Percentiles rank a stretch among this genome's conserved stretches.
Evolutionary conservation across 2,797 vertebrate genomes (phyloP).

Genomic region (Megalops cyprinoides): DNA sequence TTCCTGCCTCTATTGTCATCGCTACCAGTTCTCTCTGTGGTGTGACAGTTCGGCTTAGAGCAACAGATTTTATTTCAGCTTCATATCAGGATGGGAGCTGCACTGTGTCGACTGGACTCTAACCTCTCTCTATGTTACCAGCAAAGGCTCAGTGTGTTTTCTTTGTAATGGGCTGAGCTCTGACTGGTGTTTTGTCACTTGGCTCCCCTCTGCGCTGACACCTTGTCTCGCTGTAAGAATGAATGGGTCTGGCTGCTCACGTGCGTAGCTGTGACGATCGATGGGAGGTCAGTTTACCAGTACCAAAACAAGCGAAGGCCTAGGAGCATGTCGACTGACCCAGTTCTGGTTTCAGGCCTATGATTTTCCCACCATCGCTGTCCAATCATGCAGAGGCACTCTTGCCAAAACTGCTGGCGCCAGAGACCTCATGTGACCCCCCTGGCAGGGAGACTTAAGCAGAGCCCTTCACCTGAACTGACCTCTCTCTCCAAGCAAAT

Average conservation of each 20-base stretch:
- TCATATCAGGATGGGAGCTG: not conserved
- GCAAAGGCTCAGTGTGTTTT: not conserved
- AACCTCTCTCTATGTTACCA: not conserved
- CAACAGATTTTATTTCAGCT: not conserved
- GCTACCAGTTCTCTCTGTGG: not conserved
- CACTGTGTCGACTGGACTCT: not conserved
- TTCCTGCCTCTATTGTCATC: not conserved
- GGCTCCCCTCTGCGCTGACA: slow-evolving; percentile 28
- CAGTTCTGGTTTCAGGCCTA: not conserved
- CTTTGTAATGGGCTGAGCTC: not conserved
- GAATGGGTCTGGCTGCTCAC: not conserved
- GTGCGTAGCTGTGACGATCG: not conserved
- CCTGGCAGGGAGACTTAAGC: slow-evolving; percentile 35
- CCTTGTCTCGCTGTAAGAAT: not conserved
- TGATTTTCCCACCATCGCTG: not conserved
- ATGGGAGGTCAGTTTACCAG: not conserved
- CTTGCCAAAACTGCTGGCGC: slow-evolving; percentile 30
- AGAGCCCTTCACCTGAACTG: slow-evolving; percentile 6
- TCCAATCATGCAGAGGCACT: slow-evolving; percentile 6
- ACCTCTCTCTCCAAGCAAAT: not conserved
- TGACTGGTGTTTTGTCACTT: too few species aligned
- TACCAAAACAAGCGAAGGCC: not conserved
- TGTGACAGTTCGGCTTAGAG: not conserved
- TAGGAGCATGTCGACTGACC: not conserved
- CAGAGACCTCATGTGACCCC: slow-evolving; percentile 50